phyloP scores from a whole-genome alignment of 2,797 vertebrate genomes.

The Typhlichthys subterraneus region DNA sequence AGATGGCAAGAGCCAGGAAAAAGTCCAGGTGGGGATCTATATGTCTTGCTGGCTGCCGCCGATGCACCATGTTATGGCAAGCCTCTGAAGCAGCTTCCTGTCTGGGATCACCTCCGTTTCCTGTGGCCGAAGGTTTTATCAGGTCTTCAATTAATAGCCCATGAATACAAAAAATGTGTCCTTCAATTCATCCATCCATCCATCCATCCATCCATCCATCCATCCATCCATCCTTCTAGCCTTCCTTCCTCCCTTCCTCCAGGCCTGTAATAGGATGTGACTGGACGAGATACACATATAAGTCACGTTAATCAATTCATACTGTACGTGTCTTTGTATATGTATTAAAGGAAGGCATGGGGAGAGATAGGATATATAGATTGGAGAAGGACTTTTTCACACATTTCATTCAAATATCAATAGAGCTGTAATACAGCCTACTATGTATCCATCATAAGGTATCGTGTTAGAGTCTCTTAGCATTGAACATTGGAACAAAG shows the following conservation, averaged over 20 bases:
- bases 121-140: slow-evolving; percentile 71
- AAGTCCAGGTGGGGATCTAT: slow-evolving; percentile 86
- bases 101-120: slow-evolving; percentile 94
- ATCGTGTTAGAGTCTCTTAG: slow-evolving; percentile 13
- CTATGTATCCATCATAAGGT: neutral
- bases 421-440: neutral
- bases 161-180: slow-evolving; percentile 22
- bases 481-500: slow-evolving; percentile 30
- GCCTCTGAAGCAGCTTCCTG: slow-evolving; percentile 82
- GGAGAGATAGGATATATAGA: neutral
- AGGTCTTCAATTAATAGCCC: slow-evolving; percentile 46
- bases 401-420: too few relatives aligned
- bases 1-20: slow-evolving; percentile 93
- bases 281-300: slow-evolving; percentile 1
- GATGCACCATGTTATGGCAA: slow-evolving; percentile 70
- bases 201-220: neutral
- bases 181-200: slow-evolving; percentile 6
- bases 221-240: neutral
- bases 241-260: too few relatives aligned
- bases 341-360: neutral
- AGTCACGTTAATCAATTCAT: slow-evolving; percentile 3
- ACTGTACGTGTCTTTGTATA: neutral
- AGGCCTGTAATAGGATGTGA: slow-evolving; percentile 14
- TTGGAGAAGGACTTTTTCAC: neutral
- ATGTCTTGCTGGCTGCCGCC: slow-evolving; percentile 41